Conservation (phyloP, 2,888 invertebrate genomes). For the Drosophila bunnanda region DNA sequence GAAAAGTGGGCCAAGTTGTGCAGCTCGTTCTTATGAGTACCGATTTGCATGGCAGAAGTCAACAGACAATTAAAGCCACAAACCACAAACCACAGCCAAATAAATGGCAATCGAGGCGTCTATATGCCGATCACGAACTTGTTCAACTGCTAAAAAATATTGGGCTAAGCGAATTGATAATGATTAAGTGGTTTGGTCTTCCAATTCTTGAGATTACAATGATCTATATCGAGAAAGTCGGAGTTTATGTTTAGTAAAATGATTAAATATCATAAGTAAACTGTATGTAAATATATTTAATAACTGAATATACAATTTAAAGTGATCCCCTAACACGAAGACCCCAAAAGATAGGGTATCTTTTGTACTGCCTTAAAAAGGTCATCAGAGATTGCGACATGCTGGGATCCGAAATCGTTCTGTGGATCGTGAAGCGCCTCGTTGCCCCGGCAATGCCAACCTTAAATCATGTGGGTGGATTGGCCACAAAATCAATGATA, state of each 20-base stretch:
- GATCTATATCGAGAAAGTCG: not conserved
- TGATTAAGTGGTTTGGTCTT: not conserved
- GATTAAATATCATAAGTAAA: not conserved
- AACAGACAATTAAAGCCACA: conserved; percentile 42
- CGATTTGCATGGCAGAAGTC: conserved; percentile 59
- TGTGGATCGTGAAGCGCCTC: conserved; percentile 36
- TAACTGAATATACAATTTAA: not conserved
- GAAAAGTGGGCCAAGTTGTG: conserved; percentile 67
- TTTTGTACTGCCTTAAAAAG: not conserved
- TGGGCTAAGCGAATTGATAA: not conserved
- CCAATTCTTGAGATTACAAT: too few species aligned
- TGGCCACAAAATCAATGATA: conserved; percentile 57
- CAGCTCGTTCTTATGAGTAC: conserved; percentile 38
- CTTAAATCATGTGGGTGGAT: conserved; percentile 50
- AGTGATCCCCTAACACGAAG: not conserved
- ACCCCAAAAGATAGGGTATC: not conserved
- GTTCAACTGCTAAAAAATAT: conserved; percentile 10
- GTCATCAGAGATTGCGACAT: conserved; percentile 26
- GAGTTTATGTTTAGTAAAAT: not conserved
- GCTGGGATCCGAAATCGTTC: conserved; percentile 34
- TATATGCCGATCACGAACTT: conserved; percentile 50
- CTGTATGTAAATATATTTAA: not conserved
- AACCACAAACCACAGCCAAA: conserved; percentile 21
- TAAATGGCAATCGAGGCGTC: conserved; percentile 42
- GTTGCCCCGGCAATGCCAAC: conserved; percentile 29